Conservation (phyloP, 2,797 vertebrate species). For the Bucorvus abyssinicus region DNA sequence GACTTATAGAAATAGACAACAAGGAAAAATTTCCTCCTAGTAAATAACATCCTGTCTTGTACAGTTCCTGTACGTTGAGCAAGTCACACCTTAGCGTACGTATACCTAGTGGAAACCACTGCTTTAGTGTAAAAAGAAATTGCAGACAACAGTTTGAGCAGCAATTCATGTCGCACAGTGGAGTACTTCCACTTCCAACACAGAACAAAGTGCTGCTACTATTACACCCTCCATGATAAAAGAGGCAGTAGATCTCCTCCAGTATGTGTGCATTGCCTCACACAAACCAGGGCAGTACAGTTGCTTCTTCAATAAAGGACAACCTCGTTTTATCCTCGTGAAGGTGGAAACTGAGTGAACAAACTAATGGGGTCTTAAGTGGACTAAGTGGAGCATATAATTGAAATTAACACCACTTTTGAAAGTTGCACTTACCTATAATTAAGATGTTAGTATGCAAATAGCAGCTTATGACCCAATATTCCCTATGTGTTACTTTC, state of each 20-base stretch:
- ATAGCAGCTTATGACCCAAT: neutral
- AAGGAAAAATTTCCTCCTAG: neutral
- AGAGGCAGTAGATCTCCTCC: neutral
- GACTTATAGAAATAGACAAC: neutral
- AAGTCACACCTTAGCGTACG: neutral
- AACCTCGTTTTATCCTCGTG: neutral
- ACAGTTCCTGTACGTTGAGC: neutral
- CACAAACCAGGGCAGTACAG: neutral
- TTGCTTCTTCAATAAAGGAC: neutral
- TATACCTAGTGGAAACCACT: neutral
- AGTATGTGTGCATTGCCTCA: neutral
- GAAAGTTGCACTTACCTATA: slow-evolving; percentile 25
- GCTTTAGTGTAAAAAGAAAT: neutral
- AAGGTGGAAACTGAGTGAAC: neutral
- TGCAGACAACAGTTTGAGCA: neutral
- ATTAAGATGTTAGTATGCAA: slow-evolving; percentile 42
- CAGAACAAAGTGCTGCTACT: neutral
- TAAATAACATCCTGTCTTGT: neutral
- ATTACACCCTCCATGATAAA: neutral
- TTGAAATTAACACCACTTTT: slow-evolving; percentile 29
- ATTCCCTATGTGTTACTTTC: neutral
- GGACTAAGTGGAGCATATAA: slow-evolving; percentile 23
- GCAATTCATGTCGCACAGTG: neutral
- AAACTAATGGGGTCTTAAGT: slow-evolving; percentile 20
- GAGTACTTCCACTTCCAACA: neutral